Base-by-base conservation (phyloP, 2,888 invertebrate species). In the Aproaerema taeniolella region DNA sequence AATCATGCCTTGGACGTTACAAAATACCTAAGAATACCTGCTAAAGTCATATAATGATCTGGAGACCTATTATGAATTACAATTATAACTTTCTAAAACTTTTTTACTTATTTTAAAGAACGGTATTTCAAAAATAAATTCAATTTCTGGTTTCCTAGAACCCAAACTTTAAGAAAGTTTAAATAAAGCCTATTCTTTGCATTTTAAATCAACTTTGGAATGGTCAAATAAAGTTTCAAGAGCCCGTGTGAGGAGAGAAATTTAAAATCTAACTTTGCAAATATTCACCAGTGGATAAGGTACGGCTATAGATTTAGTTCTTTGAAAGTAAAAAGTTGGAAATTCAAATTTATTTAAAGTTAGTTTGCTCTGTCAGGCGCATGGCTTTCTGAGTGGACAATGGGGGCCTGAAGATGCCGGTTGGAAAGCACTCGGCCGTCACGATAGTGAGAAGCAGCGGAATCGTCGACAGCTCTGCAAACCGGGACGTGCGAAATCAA, bases 401-500 rank as follows among this genome's bases (percentile, higher is more conserved):
- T 20, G 20, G 20, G 20, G 20, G 4, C 26, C 28, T 14, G 3
- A 28, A 16, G 32, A 32, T 11, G 15, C 10, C 8, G 5, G n/a
- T 30, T 9, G 5, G 30, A 2, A 37, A 30, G n/a, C 20, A 12
- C n/a, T 13, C 11, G 17, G 28, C 16, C 13, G 29, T 28, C 28
- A 10, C 28, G 14, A 13, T 15, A 25, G 35, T 31, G 7, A 13
- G 25, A 34, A 8, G 20, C 34, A 33, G 34, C 20, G 9, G 32
- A 15, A 14, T 42, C 14, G 15, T 79, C 75, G 59, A 80, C 61
- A 67, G 79, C 78, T 77, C 62, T 71, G 80, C 65, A 79, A 80
- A 80, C 75, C 52, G 47, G 49, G 36, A 28, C 30, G 52, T 38
- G 39, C 51, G 53, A 60, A 67, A 65, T 69, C 64, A 56, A 67